Evolutionary conservation across 2,797 vertebrate genomes (phyloP), one percentile per base, ranked within the genome.

Genomic region (Phrynocephalus forsythii): DNA sequence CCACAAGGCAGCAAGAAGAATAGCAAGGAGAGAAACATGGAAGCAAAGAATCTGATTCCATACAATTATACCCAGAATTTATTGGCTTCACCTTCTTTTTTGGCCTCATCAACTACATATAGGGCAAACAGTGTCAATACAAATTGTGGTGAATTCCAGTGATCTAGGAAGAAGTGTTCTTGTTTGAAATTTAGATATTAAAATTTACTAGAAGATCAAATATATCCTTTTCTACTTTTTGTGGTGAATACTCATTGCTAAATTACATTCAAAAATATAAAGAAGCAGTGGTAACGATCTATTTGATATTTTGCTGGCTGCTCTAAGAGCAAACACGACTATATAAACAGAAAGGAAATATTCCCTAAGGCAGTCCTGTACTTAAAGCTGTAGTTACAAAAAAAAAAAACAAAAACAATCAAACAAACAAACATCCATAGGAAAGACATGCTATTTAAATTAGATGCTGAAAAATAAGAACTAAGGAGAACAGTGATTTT

Each of bases 391-490:
- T 11, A 69, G 76, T 76, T 66, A 79, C 30, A 77, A 85, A 16
- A 30, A 56, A 56, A 1, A 56, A 56, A 56, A 56, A 6, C 3
- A 56, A 56, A 56, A 56, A 56, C 1, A 56, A 56, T 67, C 63
- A 5, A 68, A 85, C 67, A 68, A 44, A 44, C 38, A 44, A 44
- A 44, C 38, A 44, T 44, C 22, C 44, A 50, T 85, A 84, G 13
- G 30, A 16, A 60, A 84, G 38, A 3, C 24, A 5, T 72, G 30
- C 50, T 77, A 78, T 68, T 85, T 85, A 85, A n/a, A 78, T n/a
- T 85, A 77, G n/a, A 50, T 50, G 9, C 52, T 78, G 60, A 85
- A 77, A 50, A 76, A 9, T n/a, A 80, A 18, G 81, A 69, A 71
- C 67, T 71, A 52, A 38, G 69, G 52, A 73, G 18, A 68, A 73